These are phyloP conservation scores for Drosophila rubida DNA, from an alignment of 2,888 invertebrate species.

Conservation along the genomic window DNA sequence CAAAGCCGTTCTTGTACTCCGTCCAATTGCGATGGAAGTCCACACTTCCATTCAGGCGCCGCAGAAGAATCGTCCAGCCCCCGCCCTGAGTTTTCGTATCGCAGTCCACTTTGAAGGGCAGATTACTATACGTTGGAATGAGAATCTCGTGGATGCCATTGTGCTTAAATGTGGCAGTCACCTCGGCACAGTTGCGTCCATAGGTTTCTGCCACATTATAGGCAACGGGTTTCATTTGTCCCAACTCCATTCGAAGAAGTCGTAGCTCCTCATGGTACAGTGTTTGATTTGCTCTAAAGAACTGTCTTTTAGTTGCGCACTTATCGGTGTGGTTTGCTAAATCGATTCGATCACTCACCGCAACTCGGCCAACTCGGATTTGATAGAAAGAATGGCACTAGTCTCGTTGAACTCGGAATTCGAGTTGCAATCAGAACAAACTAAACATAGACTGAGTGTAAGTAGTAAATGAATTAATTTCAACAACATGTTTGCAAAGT, in stretches of 20 bases:
- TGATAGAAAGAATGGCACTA: not conserved
- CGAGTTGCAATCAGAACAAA: not conserved
- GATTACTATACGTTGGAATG: constrained; percentile 28
- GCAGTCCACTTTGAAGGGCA: constrained; percentile 39
- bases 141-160: constrained; percentile 37
- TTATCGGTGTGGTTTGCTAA: not conserved
- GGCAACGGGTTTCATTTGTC: not conserved
- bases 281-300: not conserved
- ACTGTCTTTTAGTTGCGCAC: not conserved
- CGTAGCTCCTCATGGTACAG: not conserved
- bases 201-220: not conserved
- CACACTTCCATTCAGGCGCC: constrained; percentile 29
- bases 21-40: constrained; percentile 38
- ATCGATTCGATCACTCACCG: not conserved
- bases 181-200: constrained; percentile 5
- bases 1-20: constrained; percentile 42
- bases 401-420: not conserved
- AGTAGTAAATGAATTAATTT: not conserved
- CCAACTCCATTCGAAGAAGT: not conserved
- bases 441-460: not conserved
- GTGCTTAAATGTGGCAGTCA: not conserved
- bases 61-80: constrained; percentile 35
- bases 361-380: not conserved
- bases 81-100: constrained; percentile 33
- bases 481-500: constrained; percentile 1